Conservation (phyloP, 2,113 vertebrate genomes). For the Bostrychus sinensis region DNA sequence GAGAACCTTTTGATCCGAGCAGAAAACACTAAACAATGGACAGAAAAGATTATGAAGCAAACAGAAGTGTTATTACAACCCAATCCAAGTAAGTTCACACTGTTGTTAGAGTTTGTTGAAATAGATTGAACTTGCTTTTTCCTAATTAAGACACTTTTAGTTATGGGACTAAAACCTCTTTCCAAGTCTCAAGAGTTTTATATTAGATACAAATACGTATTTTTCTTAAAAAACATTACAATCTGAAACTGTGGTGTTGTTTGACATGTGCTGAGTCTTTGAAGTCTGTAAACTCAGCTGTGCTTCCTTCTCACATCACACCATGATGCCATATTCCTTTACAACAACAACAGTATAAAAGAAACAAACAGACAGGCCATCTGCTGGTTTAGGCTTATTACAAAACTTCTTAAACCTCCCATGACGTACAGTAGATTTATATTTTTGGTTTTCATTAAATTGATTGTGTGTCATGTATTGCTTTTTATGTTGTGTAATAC, state of each 20-base stretch:
- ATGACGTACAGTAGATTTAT: background rate
- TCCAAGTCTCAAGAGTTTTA: no score
- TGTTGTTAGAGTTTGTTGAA: background rate
- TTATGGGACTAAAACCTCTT: no score
- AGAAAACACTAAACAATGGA: slow-evolving; percentile 95
- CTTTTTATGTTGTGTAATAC: background rate
- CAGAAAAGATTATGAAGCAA: slow-evolving; percentile 96
- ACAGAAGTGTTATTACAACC: slow-evolving; percentile 96
- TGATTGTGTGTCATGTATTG: background rate
- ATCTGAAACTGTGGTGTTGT: slow-evolving; percentile 2
- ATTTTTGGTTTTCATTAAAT: background rate
- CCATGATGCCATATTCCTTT: slow-evolving; percentile 31
- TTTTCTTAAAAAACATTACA: background rate
- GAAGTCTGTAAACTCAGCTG: slow-evolving; percentile 59
- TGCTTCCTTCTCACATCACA: slow-evolving; percentile 45
- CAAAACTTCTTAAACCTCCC: background rate
- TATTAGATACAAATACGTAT: no score
- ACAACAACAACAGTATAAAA: slow-evolving; percentile 5
- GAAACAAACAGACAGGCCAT: slow-evolving; percentile 41
- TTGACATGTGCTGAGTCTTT: slow-evolving; percentile 17
- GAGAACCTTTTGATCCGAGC: slow-evolving; percentile 95
- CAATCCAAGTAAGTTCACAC: slow-evolving; percentile 90
- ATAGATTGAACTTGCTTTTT: no score
- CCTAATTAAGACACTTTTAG: background rate
- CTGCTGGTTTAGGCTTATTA: slow-evolving; percentile 17